Base-by-base conservation (phyloP, 2,113 vertebrate genomes). In the Oncorhynchus masou region DNA sequence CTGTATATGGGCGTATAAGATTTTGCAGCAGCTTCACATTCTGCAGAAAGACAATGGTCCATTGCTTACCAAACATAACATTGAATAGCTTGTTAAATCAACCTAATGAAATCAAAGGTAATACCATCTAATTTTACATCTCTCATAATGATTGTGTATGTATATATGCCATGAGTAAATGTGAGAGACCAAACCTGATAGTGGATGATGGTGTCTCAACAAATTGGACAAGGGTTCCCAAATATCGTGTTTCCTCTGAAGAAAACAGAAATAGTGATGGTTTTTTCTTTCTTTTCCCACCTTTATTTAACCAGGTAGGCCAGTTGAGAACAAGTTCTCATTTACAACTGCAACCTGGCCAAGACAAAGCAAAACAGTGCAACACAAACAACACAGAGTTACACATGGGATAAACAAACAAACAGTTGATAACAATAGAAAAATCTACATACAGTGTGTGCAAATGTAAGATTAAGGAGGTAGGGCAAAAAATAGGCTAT, bases 211-310 rank as follows among this genome's bases (percentile, higher is more conserved):
- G 90, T 85, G 89, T 98, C 96, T 71, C 96, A 89, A 79, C 96
- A 98, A 73, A 97, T 93, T 5, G 96, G 96, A 83, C 96, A 97
- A 16, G 96, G 94, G 71, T 98, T 96, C 24, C 94, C 94, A 83
- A 92, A 94, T 5, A 91, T 75, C 80, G 95, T 93, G 51, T 83
- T 81, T 25, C 91, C 90, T 87, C 96, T 98, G 77, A 29, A 74
- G 71, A 80, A 81, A 1, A 34, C 62, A 48, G 29, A 31, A 31
- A 31, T 31, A 31, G 29, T 31, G 29, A 31, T 31, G 5, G 29
- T 5, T 31, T 31, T 5, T 5, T 31, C 5, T 31, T 31, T 31
- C 5, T 31, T 5, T 31, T 31, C 25, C 25, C 5, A 31, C 29
- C 29, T 31, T 31, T 31, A 31, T 31, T 31, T 31, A 31, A 31